Evolutionary conservation across 2,888 invertebrate species (phyloP).

Genomic region (Agonopterix arenella): DNA sequence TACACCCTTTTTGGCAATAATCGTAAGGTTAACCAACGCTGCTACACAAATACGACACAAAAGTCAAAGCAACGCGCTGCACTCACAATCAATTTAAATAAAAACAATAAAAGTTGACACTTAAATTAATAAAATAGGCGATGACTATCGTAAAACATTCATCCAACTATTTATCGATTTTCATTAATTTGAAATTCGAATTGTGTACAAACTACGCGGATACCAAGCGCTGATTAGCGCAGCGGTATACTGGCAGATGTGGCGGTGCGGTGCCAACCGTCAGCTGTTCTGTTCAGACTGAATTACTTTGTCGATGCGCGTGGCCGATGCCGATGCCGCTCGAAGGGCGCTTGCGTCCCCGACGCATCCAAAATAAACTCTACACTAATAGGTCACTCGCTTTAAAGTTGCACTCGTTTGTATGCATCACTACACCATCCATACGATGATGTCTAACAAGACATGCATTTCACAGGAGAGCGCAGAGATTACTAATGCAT

Average conservation of each 20-base stretch:
- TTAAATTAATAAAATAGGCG: background rate
- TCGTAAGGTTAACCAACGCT: slow-evolving; percentile 3
- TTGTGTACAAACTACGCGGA: slow-evolving; percentile 35
- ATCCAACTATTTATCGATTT: slow-evolving; percentile 16
- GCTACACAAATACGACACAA: slow-evolving; percentile 18
- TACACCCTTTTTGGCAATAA: too few relatives aligned
- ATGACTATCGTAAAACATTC: slow-evolving; percentile 27
- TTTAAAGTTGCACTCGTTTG: too few relatives aligned
- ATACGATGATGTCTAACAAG: too few relatives aligned
- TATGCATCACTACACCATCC: too few relatives aligned
- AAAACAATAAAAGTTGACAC: background rate
- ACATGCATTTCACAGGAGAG: too few relatives aligned
- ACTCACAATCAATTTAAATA: slow-evolving; percentile 26
- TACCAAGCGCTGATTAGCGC: slow-evolving; percentile 46
- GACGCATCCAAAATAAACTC: slow-evolving; percentile 19
- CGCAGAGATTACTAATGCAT: too few relatives aligned
- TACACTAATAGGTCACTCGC: too few relatives aligned
- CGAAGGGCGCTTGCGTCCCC: slow-evolving; percentile 36
- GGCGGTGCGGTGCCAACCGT: slow-evolving; percentile 34
- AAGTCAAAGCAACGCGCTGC: slow-evolving; percentile 18
- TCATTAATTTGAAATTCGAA: slow-evolving; percentile 28
- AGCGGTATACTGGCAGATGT: slow-evolving; percentile 44
- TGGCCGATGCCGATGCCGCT: slow-evolving; percentile 10
- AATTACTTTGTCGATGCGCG: slow-evolving; percentile 26
- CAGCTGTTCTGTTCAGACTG: slow-evolving; percentile 19